These are phyloP conservation scores for Sarcoramphus papa DNA, from an alignment of 2,797 vertebrate species.

Conservation along the genomic window DNA sequence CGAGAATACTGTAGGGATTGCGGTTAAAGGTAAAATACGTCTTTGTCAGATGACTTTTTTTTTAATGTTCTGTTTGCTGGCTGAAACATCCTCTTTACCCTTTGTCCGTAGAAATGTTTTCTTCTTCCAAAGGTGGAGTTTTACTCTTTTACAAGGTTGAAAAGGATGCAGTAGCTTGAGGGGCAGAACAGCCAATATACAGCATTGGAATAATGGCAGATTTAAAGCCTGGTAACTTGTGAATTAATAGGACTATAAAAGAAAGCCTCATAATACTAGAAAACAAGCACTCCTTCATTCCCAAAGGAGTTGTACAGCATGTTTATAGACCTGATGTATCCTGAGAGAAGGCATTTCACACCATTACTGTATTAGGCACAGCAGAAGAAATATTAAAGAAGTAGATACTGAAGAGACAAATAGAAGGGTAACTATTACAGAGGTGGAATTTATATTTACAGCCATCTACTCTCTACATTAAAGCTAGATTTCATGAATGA, in stretches of 20 bases:
- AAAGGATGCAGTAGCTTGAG: not conserved
- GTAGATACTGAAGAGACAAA: not conserved
- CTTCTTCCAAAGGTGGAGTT: not conserved
- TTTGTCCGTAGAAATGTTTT: not conserved
- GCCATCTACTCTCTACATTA: not conserved
- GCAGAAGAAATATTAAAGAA: not conserved
- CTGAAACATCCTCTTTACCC: not conserved
- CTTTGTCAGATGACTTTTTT: not conserved
- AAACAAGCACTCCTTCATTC: not conserved
- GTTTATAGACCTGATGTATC: not conserved
- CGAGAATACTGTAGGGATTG: not conserved
- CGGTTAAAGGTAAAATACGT: not conserved
- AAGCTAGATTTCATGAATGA: not conserved
- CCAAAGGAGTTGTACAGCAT: not conserved
- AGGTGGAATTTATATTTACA: not conserved
- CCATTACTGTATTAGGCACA: not conserved
- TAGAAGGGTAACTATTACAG: not conserved
- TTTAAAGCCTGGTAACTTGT: not conserved
- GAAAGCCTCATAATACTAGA: not conserved
- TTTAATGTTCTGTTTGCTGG: not conserved
- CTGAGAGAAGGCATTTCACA: not conserved
- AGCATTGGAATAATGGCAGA: not conserved
- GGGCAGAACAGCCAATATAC: not conserved
- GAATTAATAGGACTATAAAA: not conserved
- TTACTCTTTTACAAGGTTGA: not conserved